These are phyloP conservation scores for Spea hammondii DNA, from an alignment of 2,797 vertebrate genomes.

Conservation along the genomic window DNA sequence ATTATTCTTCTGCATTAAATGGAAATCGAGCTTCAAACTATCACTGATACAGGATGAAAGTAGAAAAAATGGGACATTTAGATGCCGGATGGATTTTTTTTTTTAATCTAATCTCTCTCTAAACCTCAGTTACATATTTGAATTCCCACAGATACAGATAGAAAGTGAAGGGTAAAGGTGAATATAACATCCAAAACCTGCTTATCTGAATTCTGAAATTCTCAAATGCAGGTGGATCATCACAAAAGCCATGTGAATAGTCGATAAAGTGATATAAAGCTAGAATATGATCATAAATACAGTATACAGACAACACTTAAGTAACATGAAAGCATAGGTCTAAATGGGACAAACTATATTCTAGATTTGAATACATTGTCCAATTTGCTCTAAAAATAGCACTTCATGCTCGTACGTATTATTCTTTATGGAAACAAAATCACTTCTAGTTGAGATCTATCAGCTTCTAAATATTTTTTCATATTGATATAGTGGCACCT, in stretches of 20 bases:
- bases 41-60: constrained; percentile 34
- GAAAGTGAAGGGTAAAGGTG: constrained; percentile 17
- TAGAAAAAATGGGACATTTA: constrained; percentile 31
- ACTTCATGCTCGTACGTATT: no score
- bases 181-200: constrained; percentile 8
- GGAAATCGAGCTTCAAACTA: constrained; percentile 46
- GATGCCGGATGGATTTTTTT: constrained; percentile 26
- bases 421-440: no score
- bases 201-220: constrained; percentile 1
- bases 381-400: no score
- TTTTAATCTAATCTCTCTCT: constrained; percentile 9
- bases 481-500: no score
- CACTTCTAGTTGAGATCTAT: no score
- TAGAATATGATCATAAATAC: no score
- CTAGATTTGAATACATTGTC: no score
- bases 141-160: constrained; percentile 17
- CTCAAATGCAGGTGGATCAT: background rate
- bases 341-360: no score
- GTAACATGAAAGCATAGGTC: no score
- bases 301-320: no score
- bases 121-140: constrained; percentile 23
- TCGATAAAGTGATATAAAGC: no score
- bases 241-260: background rate
- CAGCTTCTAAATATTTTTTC: no score
- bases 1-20: constrained; percentile 48